Percentiles rank a stretch among this genome's conserved stretches.
Conservation (phyloP, 2,113 vertebrate species). For the Leucosticte australis region DNA sequence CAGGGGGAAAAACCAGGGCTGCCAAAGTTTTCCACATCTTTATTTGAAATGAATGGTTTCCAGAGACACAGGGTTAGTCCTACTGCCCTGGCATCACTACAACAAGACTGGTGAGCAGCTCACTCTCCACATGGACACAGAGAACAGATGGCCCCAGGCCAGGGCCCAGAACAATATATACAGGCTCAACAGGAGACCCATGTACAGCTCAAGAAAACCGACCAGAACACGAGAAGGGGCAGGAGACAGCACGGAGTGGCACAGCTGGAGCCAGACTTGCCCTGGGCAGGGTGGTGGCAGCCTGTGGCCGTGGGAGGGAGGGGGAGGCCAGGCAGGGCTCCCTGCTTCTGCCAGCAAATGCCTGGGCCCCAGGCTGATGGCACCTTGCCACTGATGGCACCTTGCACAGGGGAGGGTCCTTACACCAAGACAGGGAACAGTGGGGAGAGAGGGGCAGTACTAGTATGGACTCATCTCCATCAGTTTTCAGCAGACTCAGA, state of each 20-base stretch:
- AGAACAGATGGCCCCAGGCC: constrained; percentile 37
- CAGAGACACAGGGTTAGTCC: constrained; percentile 62
- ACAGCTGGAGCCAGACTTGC: neutral
- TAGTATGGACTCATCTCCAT: neutral
- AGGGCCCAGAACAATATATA: constrained; percentile 67
- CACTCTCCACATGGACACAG: constrained; percentile 67
- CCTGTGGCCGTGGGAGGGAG: neutral
- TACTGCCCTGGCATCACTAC: constrained; percentile 55
- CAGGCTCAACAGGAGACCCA: constrained; percentile 62
- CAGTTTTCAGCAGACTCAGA: neutral
- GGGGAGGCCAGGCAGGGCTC: neutral
- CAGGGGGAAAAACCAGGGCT: neutral
- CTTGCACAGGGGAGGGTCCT: neutral
- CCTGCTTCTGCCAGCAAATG: neutral
- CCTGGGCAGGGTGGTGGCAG: fast-evolving
- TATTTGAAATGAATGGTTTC: constrained; percentile 74
- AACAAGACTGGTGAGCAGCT: constrained; percentile 60
- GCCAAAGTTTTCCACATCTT: constrained; percentile 42
- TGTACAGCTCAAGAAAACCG: constrained; percentile 35
- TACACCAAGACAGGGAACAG: neutral
- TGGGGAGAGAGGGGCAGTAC: neutral
- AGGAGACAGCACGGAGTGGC: neutral
- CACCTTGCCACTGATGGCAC: neutral
- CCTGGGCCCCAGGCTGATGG: neutral
- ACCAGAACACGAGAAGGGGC: constrained; percentile 4